phyloP scores from a whole-genome alignment of 2,113 vertebrate species.

The Podilymbus podiceps region DNA sequence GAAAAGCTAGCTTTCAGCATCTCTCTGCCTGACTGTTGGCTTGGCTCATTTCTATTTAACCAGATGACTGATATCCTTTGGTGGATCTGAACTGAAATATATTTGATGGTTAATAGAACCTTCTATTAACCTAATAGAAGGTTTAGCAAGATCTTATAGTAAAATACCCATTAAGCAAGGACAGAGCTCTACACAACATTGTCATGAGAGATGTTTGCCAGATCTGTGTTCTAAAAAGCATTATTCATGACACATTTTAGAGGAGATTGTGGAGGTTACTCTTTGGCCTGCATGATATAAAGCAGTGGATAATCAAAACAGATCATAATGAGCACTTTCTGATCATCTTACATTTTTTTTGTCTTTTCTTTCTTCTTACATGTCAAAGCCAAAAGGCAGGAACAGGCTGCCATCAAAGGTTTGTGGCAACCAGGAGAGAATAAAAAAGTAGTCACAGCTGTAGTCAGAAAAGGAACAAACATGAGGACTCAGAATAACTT shows the following conservation, averaged over 20 bases:
- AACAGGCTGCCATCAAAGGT: neutral
- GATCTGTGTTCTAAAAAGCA: neutral
- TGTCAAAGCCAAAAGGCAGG: neutral
- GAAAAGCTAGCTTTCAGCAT: neutral
- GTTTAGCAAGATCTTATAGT: neutral
- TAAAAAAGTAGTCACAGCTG: neutral
- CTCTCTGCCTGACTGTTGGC: neutral
- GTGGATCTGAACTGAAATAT: neutral
- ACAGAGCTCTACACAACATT: neutral
- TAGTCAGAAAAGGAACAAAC: neutral
- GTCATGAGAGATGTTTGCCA: neutral
- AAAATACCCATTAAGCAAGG: neutral
- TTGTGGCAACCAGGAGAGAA: neutral
- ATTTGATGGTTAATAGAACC: neutral
- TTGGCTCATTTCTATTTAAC: neutral
- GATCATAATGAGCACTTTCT: neutral
- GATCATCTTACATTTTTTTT: neutral
- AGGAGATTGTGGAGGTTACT: neutral
- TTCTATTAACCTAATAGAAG: too few species aligned
- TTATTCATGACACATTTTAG: neutral
- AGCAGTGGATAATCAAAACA: neutral
- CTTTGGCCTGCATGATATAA: neutral
- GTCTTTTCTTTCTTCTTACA: neutral
- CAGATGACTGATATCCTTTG: neutral
- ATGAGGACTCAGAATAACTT: neutral